phyloP scores from a whole-genome alignment of 37 sponge, comb jelly and placozoan species.

The Halichondria panicea region DNA sequence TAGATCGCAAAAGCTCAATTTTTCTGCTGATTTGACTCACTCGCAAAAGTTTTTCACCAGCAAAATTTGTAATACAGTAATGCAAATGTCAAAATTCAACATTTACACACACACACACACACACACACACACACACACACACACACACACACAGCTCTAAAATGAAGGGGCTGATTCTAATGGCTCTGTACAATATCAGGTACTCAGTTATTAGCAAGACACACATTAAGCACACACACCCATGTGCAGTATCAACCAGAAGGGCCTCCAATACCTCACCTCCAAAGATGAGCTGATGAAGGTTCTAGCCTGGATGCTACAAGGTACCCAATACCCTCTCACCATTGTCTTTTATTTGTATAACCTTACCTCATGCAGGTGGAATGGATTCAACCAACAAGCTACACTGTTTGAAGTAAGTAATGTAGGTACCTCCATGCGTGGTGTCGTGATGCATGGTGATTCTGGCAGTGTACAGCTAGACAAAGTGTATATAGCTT shows the following conservation, averaged over 20 bases:
- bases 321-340: constrained; percentile 27
- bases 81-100: too few species aligned
- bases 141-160: constrained; percentile 57
- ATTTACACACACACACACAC: too few species aligned
- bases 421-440: neutral
- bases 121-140: too few species aligned
- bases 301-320: constrained; percentile 53
- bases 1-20: too few species aligned
- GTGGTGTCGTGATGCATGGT: neutral
- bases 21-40: neutral
- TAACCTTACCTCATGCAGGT: constrained; percentile 5
- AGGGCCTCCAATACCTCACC: constrained; percentile 51
- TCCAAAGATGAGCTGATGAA: constrained; percentile 39
- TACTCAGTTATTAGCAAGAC: neutral
- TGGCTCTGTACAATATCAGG: constrained; percentile 87
- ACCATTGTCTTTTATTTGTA: neutral
- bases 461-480: neutral
- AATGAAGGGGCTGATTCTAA: constrained; percentile 58
- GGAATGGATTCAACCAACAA: constrained; percentile 26
- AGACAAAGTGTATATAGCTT: neutral
- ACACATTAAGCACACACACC: neutral
- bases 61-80: too few species aligned
- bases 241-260: constrained; percentile 66
- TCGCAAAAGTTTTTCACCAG: too few species aligned
- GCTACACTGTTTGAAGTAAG: constrained; percentile 28